These are phyloP conservation scores for Steinernema scapterisci DNA, from an alignment of 2,888 invertebrate genomes.

Conservation along the genomic window DNA sequence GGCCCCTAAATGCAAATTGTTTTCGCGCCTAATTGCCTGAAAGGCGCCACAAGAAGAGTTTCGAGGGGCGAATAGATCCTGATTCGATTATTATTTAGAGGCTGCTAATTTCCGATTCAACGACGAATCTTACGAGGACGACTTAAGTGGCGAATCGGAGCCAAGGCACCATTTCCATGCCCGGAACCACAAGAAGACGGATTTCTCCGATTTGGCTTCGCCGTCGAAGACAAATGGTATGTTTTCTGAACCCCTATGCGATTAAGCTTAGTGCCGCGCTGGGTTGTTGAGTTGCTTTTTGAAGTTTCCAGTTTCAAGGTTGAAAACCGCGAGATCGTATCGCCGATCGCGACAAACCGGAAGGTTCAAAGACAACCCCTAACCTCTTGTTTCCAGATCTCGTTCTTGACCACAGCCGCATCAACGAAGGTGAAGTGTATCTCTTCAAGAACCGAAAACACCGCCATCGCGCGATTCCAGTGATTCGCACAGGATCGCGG, in stretches of 20 bases:
- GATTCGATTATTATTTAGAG: slow-evolving; percentile 19
- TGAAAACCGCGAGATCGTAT: neutral
- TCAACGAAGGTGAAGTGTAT: slow-evolving; percentile 52
- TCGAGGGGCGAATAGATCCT: slow-evolving; percentile 1
- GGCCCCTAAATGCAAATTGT: slow-evolving; percentile 12
- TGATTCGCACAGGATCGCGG: slow-evolving; percentile 44
- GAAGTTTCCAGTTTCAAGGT: too few relatives aligned
- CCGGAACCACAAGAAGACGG: neutral
- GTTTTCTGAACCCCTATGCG: neutral
- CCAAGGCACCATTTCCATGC: neutral
- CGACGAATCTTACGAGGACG: slow-evolving; percentile 22
- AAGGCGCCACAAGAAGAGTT: neutral
- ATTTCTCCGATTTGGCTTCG: neutral
- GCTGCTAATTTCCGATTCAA: slow-evolving; percentile 13
- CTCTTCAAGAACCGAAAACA: slow-evolving; percentile 52
- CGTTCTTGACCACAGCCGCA: slow-evolving; percentile 47
- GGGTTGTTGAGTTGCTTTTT: too few relatives aligned
- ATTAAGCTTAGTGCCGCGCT: neutral
- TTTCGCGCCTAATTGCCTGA: slow-evolving; percentile 25
- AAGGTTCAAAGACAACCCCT: neutral
- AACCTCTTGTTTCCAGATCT: slow-evolving; percentile 6
- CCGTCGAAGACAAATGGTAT: neutral
- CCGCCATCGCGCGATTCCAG: slow-evolving; percentile 52
- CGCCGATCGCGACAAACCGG: neutral
- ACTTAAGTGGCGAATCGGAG: neutral